These are phyloP conservation scores for Remorina albescens DNA, from an alignment of 2,797 vertebrate species.

Conservation along the genomic window DNA sequence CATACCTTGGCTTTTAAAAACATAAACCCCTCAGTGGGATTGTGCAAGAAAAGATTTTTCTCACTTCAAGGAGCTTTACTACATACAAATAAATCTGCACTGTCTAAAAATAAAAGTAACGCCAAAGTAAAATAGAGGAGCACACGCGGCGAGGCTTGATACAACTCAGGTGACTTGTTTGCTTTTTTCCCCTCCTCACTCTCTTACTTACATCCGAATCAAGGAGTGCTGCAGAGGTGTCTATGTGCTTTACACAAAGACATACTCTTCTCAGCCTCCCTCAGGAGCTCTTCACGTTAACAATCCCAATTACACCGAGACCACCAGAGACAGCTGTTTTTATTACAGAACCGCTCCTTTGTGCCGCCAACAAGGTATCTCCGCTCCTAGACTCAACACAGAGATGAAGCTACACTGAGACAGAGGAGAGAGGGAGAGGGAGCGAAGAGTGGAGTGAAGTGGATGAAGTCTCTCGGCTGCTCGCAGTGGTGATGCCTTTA, in stretches of 20 bases:
- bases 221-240: conserved; percentile 79
- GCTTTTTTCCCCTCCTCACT: conserved; percentile 74
- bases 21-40: conserved; percentile 69
- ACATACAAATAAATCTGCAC: conserved; percentile 73
- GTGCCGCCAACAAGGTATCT: conserved; percentile 84
- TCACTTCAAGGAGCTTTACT: conserved; percentile 70
- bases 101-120: conserved; percentile 72
- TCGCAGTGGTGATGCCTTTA: conserved; percentile 78
- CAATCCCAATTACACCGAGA: conserved; percentile 89
- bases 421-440: conserved; percentile 53
- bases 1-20: conserved; percentile 68
- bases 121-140: conserved; percentile 64
- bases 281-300: conserved; percentile 87
- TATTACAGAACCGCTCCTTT: conserved; percentile 85
- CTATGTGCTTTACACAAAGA: conserved; percentile 88
- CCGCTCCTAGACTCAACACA: conserved; percentile 65
- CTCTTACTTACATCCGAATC: conserved; percentile 77
- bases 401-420: conserved; percentile 63
- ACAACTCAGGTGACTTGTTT: conserved; percentile 86
- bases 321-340: conserved; percentile 89
- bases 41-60: conserved; percentile 56
- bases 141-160: conserved; percentile 75
- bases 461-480: conserved; percentile 77
- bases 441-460: conserved; percentile 68
- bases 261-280: conserved; percentile 80